Base-by-base conservation (phyloP, 2,888 invertebrate species). In the Pammene fasciana region DNA sequence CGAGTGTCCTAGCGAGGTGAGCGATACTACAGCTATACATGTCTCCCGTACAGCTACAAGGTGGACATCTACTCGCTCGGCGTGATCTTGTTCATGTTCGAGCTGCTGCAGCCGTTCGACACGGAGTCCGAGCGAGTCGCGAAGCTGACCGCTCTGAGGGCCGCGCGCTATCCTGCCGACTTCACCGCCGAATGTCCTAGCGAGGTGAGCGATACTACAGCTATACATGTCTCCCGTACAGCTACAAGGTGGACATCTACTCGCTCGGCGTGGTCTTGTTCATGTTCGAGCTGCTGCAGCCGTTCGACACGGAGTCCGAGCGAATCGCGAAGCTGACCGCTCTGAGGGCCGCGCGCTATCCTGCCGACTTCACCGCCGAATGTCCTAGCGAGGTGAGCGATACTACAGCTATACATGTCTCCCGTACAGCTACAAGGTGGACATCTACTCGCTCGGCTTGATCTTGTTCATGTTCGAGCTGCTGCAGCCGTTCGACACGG, bases 191-290 rank as follows among this genome's bases (percentile, higher is more conserved):
- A 94, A 38, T 95, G 95, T 89, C 94, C 95, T 0, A 89, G 94
- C 65, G 97, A 97, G 94, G 97, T 97, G 84, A 75, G 72, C 50
- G 7, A 7, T 2, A 43, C 8, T 65, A 45, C 96, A 96, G 73
- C 93, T 99, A 1, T 99, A 99, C 88, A 99, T 99, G 99, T 98
- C 99, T 48, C 99, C 99, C 0, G 0, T 98, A 98, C 85, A 96
- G 96, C 82, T 96, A 96, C 87, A 98, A 98, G 88, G 98, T 99
- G 66, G 99, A 99, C 87, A 98, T 99, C 71, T 99, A 96, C 91
- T 97, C 99, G 0, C 92, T 99, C 74, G 99, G 99, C 0, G 93
- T 99, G 70, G 98, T 99, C 72, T 94, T 99, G 75, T n/a, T n/a
- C n/a, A n/a, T n/a, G n/a, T 97, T 98, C 85, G 99, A 99, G 89